phyloP scores from a whole-genome alignment of 2,797 vertebrate species.

The Rhinophrynus dorsalis region DNA sequence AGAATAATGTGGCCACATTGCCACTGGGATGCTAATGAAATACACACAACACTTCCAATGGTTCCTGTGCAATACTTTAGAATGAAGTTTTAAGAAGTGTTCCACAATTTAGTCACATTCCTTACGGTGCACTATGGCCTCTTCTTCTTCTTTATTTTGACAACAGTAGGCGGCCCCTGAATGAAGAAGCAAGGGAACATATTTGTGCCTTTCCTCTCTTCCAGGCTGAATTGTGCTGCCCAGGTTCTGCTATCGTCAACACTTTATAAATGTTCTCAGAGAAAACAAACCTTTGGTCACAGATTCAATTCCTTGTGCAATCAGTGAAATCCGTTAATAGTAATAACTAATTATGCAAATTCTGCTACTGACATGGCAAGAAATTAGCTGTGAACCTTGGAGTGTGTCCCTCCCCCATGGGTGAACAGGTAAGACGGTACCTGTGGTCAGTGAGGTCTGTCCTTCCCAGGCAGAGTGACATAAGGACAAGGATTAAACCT shows the following conservation, averaged over 20 bases:
- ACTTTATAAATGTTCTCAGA: background rate
- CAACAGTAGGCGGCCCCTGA: no score
- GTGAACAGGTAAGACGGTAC: no score
- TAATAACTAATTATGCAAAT: background rate
- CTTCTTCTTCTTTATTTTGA: no score
- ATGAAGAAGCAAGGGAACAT: no score
- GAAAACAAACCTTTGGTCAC: slow-evolving; percentile 26
- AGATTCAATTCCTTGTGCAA: background rate
- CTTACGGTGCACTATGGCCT: no score
- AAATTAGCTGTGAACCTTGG: background rate
- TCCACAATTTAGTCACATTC: no score
- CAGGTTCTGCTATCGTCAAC: background rate
- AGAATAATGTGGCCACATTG: no score
- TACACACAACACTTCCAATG: no score
- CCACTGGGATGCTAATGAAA: no score
- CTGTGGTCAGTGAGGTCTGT: no score
- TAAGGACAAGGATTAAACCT: background rate
- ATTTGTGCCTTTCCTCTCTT: background rate
- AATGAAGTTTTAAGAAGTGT: no score
- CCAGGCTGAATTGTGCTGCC: background rate
- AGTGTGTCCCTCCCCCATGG: background rate
- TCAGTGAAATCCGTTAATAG: background rate
- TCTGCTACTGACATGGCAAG: background rate
- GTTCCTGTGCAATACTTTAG: no score
- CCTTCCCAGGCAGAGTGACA: background rate